A percentile compares a stretch with the other conserved stretches of the same genome.
These are phyloP conservation scores for Pteropus alecto DNA, from an alignment of 2,113 vertebrate genomes.

Conservation along the genomic window DNA sequence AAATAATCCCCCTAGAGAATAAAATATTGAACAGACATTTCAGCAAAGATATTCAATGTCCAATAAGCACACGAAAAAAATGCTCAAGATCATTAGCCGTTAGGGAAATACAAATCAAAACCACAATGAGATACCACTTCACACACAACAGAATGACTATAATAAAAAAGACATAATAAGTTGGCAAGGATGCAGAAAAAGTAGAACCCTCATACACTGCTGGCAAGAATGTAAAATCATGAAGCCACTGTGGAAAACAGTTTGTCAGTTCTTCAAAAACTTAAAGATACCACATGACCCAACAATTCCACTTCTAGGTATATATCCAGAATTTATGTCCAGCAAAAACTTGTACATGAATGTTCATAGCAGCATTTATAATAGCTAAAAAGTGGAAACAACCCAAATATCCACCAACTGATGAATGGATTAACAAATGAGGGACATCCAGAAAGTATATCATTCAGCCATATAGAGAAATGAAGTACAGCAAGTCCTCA, in stretches of 20 bases:
- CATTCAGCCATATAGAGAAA: neutral
- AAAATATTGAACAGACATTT: slow-evolving; percentile 18
- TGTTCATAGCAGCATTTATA: neutral
- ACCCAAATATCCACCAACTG: neutral
- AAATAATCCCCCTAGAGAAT: neutral
- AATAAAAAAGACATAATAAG: neutral
- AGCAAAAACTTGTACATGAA: neutral
- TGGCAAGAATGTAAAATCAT: neutral
- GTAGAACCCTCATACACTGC: neutral
- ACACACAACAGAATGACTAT: neutral
- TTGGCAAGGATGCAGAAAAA: neutral
- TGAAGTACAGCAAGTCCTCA: neutral
- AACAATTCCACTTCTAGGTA: neutral
- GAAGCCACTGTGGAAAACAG: neutral
- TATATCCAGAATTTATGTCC: neutral
- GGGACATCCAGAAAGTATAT: neutral
- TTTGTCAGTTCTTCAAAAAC: neutral
- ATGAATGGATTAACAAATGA: neutral
- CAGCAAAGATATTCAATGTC: neutral
- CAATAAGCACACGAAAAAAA: slow-evolving; percentile 17
- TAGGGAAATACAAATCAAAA: slow-evolving; percentile 35
- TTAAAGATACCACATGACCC: neutral
- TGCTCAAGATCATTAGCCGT: neutral
- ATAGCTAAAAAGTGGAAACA: neutral
- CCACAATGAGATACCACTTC: neutral